These are phyloP conservation scores for Tanytarsus gracilentus DNA, from an alignment of 2,888 invertebrate genomes.

Conservation along the genomic window DNA sequence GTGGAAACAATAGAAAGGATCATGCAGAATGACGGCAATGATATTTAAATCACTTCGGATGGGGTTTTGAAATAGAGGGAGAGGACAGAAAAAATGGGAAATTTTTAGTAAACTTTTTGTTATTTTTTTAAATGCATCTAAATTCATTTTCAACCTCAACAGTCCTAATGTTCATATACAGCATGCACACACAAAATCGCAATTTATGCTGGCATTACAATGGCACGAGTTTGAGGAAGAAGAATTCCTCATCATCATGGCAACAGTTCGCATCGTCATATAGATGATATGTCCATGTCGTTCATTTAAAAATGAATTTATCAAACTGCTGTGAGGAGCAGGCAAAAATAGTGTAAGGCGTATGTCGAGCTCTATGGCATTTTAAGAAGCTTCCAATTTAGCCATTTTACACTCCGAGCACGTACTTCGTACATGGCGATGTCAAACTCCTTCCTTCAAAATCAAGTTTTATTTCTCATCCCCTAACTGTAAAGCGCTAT, in stretches of 20 bases:
- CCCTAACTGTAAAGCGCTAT: background rate
- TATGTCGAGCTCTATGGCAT: background rate
- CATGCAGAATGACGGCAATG: background rate
- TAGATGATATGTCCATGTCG: constrained; percentile 13
- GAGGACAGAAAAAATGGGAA: too few relatives aligned
- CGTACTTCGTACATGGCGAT: constrained; percentile 21
- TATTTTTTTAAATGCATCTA: too few relatives aligned
- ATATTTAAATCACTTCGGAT: constrained; percentile 19
- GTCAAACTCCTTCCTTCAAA: constrained; percentile 22
- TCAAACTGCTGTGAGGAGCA: constrained; percentile 7
- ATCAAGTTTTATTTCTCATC: constrained; percentile 20
- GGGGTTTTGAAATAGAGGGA: too few relatives aligned
- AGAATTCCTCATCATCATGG: background rate
- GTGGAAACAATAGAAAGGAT: background rate
- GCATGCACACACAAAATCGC: too few relatives aligned
- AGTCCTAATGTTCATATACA: too few relatives aligned
- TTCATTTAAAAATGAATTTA: constrained; percentile 25
- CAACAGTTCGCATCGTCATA: too few relatives aligned
- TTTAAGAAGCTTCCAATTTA: background rate
- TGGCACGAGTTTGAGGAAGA: too few relatives aligned
- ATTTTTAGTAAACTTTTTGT: too few relatives aligned
- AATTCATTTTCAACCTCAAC: too few relatives aligned
- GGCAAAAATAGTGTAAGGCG: background rate
- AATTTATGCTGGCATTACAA: too few relatives aligned
- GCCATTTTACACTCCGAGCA: constrained; percentile 1